A percentile compares a stretch with the other conserved stretches of the same genome.
These are phyloP conservation scores for Drosophila ambigua DNA, from an alignment of 1,140 invertebrate genomes.

Conservation along the genomic window DNA sequence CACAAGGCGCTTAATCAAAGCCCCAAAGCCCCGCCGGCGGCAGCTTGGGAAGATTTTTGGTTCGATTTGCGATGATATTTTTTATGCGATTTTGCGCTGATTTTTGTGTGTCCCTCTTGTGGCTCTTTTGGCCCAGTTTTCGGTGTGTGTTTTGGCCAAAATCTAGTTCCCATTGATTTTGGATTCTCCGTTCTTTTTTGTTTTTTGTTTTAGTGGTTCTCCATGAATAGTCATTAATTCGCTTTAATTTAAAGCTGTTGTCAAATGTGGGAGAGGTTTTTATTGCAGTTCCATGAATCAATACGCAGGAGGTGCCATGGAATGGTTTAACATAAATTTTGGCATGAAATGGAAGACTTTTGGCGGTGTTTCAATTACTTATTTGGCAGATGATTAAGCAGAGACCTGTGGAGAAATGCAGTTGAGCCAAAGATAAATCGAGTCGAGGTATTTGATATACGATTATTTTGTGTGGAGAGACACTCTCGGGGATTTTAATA, in stretches of 20 bases:
- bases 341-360: too few species aligned
- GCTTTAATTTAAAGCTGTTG: conserved; percentile 46
- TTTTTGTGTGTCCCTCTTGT: conserved; percentile 31
- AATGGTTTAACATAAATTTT: too few species aligned
- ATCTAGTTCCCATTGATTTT: conserved; percentile 57
- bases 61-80: conserved; percentile 16
- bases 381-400: too few species aligned
- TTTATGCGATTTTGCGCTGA: conserved; percentile 17
- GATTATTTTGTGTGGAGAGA: too few species aligned
- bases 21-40: conserved; percentile 18
- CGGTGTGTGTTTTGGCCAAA: conserved; percentile 26
- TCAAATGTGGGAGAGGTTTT: conserved; percentile 51
- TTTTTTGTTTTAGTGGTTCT: background rate
- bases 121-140: conserved; percentile 36
- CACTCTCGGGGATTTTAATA: too few species aligned
- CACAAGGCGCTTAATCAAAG: conserved; percentile 48
- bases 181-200: background rate
- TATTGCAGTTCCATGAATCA: conserved; percentile 23
- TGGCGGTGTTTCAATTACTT: too few species aligned
- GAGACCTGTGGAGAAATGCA: too few species aligned
- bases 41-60: conserved; percentile 46
- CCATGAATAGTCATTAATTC: conserved; percentile 46
- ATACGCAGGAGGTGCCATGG: background rate
- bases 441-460: too few species aligned
- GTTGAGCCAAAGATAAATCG: too few species aligned